A percentile compares a stretch with the other conserved stretches of the same genome.
These are phyloP conservation scores for Drosophila parthenogenetica DNA, from an alignment of 2,888 invertebrate species.

Conservation along the genomic window DNA sequence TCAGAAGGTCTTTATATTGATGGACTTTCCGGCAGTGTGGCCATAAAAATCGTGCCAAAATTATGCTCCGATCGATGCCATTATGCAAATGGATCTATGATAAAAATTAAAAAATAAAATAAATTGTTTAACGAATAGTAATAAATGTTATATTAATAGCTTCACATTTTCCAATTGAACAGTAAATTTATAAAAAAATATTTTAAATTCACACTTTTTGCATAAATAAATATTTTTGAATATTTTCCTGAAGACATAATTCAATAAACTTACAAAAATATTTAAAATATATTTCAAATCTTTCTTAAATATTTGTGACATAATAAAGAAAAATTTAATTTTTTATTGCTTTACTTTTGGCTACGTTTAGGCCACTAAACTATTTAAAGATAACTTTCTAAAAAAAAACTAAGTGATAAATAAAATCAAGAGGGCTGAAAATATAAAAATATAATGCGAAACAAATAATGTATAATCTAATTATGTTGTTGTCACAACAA, in stretches of 20 bases:
- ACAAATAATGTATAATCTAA: slow-evolving; percentile 71
- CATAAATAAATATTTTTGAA: too few species aligned
- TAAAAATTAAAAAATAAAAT: not conserved
- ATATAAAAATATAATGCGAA: slow-evolving; percentile 37
- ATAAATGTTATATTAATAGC: not conserved
- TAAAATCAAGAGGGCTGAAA: slow-evolving; percentile 50
- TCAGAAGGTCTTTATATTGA: slow-evolving; percentile 14
- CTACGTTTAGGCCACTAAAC: not conserved
- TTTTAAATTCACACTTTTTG: too few species aligned
- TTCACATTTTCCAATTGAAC: too few species aligned
- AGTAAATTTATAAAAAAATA: too few species aligned
- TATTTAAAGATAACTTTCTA: slow-evolving; percentile 1
- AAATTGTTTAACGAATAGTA: not conserved
- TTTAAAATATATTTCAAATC: too few species aligned
- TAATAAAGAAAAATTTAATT: too few species aligned
- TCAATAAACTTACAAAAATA: too few species aligned
- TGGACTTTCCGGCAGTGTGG: slow-evolving; percentile 6
- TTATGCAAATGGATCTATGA: slow-evolving; percentile 1
- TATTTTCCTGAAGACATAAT: too few species aligned
- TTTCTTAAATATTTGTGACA: too few species aligned
- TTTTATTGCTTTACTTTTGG: too few species aligned
- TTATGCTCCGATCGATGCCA: too few species aligned
- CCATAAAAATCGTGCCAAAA: slow-evolving; percentile 8
- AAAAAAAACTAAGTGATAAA: slow-evolving; percentile 50
- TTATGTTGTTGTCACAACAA: slow-evolving; percentile 33